Base-by-base conservation (phyloP, 2,888 invertebrate genomes). In the Drosophila koepferae region DNA sequence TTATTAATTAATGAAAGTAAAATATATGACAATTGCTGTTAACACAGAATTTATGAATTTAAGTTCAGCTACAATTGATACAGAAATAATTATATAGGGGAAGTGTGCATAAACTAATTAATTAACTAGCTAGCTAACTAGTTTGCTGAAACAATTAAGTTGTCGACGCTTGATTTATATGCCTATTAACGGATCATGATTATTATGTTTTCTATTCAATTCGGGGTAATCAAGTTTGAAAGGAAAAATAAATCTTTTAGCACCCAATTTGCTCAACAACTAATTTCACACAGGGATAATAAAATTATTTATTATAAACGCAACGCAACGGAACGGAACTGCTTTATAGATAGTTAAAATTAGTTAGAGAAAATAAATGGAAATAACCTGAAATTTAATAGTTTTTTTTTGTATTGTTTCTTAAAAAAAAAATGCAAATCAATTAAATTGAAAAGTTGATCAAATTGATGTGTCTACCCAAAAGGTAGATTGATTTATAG, bases 401-500 rank as follows among this genome's bases (percentile, higher is more conserved):
- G 41, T 41, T 54, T 16, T 41, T 54, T 16, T 54, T 38, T 20
- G 7, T 14, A 14, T 36, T 28, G n/a, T 49, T 18, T 49, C 14
- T 49, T 49, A 34, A 31, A 5, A 9, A 5, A 9, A 61, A 78
- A 69, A 75, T 69, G 71, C 71, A 72, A 77, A 63, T 67, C 63
- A 71, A 66, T 76, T 63, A 34, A 54, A 70, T 31, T 65, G 51
- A n/a, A 46, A 48, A 48, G 38, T 49, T 41, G 34, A 23, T 31
- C 16, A 60, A 80, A 77, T 77, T 77, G 81, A 64, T 76, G 72
- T 77, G 72, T 76, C 63, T 63, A 62, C 63, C 61, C 23, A 59
- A 46, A 54, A 62, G 49, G 58, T 9, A 41, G 77, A 77, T 72
- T 77, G 77, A 77, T 77, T 77, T 80, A 77, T 80, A 48, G 77